Percentiles rank a stretch among this genome's conserved stretches.
Evolutionary conservation across 2,113 vertebrate genomes (phyloP).

Genomic region (Tapirus terrestris): DNA sequence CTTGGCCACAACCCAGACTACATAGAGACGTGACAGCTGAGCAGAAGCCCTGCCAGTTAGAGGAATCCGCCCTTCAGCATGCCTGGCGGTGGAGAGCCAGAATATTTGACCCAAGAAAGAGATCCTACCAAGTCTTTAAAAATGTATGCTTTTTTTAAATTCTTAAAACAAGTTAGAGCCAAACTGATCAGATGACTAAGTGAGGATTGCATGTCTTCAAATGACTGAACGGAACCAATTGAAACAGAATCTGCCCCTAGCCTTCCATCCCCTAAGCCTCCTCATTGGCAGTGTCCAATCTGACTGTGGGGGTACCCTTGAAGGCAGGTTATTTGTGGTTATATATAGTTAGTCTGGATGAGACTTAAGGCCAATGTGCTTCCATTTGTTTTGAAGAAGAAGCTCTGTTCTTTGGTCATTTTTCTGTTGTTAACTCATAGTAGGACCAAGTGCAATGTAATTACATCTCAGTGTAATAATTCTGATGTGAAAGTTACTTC

Average conservation of each 20-base stretch:
- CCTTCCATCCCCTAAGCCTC: background rate
- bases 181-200: constrained; percentile 36
- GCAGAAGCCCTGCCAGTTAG: background rate
- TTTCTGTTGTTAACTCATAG: background rate
- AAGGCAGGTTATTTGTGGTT: constrained; percentile 7
- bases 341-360: background rate
- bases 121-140: constrained; percentile 33
- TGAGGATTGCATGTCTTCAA: background rate
- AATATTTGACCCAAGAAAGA: constrained; percentile 50
- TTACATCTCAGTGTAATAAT: background rate
- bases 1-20: background rate
- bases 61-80: constrained; percentile 32
- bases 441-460: background rate
- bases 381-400: background rate
- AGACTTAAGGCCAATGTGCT: background rate
- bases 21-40: constrained; percentile 46
- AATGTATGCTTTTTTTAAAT: background rate
- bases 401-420: background rate
- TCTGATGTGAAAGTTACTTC: background rate
- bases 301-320: background rate
- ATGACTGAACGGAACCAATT: constrained; percentile 8
- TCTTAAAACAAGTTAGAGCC: constrained; percentile 10
- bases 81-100: background rate
- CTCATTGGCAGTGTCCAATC: background rate
- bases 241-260: background rate